Evolutionary conservation across 2,797 vertebrate genomes (phyloP), one percentile per base, ranked within the genome.

Genomic region (Cyprinodon diabolis): DNA sequence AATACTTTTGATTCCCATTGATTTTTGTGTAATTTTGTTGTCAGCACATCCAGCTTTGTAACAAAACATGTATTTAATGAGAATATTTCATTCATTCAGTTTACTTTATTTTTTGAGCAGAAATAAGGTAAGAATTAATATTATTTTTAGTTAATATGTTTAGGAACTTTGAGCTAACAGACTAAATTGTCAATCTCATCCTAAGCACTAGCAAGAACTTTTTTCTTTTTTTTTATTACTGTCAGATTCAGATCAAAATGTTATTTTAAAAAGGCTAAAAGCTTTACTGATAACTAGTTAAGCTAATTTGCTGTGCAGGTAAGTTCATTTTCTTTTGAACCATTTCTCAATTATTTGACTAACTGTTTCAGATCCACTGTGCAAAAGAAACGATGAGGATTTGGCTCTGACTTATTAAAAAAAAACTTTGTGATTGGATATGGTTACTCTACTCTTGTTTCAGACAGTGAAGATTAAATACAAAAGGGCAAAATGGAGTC

Each of bases 381-480:
- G 11, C 21, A 47, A 3, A 49, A 17, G 45, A 10, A 45, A 30
- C 25, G 14, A 8, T 58, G 12, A 3, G 37, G 25, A 66, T 63
- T 21, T 3, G 77, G 19, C 73, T 62, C 30, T 63, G 1, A 68
- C 71, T 62, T 71, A 17, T 19, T 8, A 40, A 17, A 9, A 30
- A 25, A 58, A 1, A 0, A 54, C 21, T 9, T 66, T 62, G 63
- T 49, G 60, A n/a, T 69, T n/a, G 57, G 12, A 66, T 45, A 45
- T 57, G 35, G 45, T 30, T 76, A n/a, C 25, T 25, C 4, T 12
- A 47, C 25, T 21, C 8, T 63, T 73, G 43, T 74, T 70, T 68
- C 67, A 48, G 21, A 71, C 45, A 74, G 1, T 37, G 13, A 62
- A 45, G 45, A 51, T 15, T 65, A 47, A 82, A 81, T 72, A 51